A percentile compares a stretch with the other conserved stretches of the same genome.
Conservation (phyloP, 2,113 vertebrate species). For the Petrocephalus zakoni region DNA sequence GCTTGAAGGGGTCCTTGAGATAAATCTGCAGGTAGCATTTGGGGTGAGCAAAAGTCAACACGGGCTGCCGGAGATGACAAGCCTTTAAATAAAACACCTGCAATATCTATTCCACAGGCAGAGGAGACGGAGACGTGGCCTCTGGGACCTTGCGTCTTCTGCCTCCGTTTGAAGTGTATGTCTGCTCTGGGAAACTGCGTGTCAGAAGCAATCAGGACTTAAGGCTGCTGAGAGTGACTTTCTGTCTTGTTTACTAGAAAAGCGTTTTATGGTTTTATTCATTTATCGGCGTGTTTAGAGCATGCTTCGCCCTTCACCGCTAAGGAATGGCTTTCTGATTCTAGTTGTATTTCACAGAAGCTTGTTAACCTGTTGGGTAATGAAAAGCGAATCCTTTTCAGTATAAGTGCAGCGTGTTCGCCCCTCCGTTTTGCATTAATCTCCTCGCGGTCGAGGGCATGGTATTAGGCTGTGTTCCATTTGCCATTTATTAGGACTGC, state of each 20-base stretch:
- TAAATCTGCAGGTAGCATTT: background rate
- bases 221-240: constrained; percentile 50
- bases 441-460: background rate
- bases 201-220: constrained; percentile 53
- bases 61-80: constrained; percentile 44
- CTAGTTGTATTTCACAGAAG: background rate
- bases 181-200: constrained; percentile 30
- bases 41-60: background rate
- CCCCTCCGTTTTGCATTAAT: background rate
- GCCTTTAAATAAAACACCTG: constrained; percentile 61
- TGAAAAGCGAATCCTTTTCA: background rate
- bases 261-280: constrained; percentile 32
- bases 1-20: background rate
- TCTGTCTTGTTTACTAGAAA: constrained; percentile 51
- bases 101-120: constrained; percentile 42
- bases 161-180: constrained; percentile 39
- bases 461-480: background rate
- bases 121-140: constrained; percentile 44
- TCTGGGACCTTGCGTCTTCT: constrained; percentile 45
- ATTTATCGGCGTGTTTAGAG: background rate
- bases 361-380: background rate
- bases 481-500: background rate
- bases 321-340: background rate
- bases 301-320: background rate
- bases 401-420: background rate